Evolutionary conservation across 2,888 invertebrate species (phyloP), one percentile per base, ranked within the genome.

Genomic region (Tolmerus cingulatus): DNA sequence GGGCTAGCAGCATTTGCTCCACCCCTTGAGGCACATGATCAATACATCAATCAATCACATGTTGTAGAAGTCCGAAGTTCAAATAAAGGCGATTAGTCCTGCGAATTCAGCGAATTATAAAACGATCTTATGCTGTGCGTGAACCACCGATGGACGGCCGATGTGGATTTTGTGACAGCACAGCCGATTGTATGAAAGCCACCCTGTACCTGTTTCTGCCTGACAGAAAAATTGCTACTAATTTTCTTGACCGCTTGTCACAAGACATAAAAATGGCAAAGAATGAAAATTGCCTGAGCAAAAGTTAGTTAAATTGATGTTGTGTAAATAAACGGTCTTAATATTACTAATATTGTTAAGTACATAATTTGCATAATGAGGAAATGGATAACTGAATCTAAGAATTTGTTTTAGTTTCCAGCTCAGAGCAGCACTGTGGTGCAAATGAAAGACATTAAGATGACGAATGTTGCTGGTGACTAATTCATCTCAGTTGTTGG

Each of bases 31-130:
- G 78, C 43, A 43, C 23, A 19, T 23, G 43, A 78, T 4, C 66
- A 66, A 66, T 66, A 27, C 27, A 66, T 78, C 78, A 78, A 78
- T 78, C 78, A 78, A 78, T 78, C 78, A 78, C 43, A 43, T 78
- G 78, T 43, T 78, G 19, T 23, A 23, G 23, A 78, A 40, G 37
- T 78, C 9, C 23, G 23, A 43, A 43, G 37, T 14, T 19, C 78
- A 37, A 78, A 23, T 27, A 9, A 66, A 66, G 23, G 19, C 27
- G 19, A 66, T 66, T 23, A 66, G 27, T 23, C 19, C 23, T 19
- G 66, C n/a, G 51, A 9, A 37, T 40, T 77, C 8, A 77, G 9
- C 77, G 77, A 77, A 77, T 77, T 77, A 37, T 16, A 77, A 77
- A n/a, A n/a, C 51, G 51, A 5, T 78, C 78, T 7, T 19, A 12